Conservation (phyloP, 2,113 vertebrate species). For the Oncorhynchus masou region DNA sequence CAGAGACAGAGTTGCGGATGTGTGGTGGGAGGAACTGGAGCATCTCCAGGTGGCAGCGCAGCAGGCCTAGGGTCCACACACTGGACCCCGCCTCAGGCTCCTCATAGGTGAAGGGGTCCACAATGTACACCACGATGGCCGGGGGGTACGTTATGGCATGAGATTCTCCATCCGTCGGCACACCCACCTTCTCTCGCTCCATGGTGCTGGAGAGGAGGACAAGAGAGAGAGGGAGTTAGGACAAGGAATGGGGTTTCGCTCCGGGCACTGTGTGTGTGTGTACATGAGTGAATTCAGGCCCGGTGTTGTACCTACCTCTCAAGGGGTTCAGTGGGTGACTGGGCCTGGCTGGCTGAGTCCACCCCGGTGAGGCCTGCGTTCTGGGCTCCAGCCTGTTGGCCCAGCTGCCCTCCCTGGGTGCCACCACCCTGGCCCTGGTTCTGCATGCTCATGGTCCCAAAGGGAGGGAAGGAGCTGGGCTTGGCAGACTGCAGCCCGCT, state of each 20-base stretch:
- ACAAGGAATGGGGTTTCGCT: no score
- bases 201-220: slow-evolving; percentile 81
- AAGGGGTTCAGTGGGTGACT: slow-evolving; percentile 84
- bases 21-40: slow-evolving; percentile 90
- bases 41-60: slow-evolving; percentile 98
- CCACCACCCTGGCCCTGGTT: slow-evolving; percentile 66
- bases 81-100: slow-evolving; percentile 87
- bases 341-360: slow-evolving; percentile 70
- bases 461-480: slow-evolving; percentile 84
- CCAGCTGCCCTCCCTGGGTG: slow-evolving; percentile 81
- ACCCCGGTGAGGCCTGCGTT: slow-evolving; percentile 79
- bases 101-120: slow-evolving; percentile 96
- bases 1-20: slow-evolving; percentile 91
- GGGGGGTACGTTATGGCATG: slow-evolving; percentile 93
- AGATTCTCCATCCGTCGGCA: slow-evolving; percentile 95
- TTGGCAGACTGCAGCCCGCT: slow-evolving; percentile 79
- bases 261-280: not conserved
- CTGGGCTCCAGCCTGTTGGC: slow-evolving; percentile 79
- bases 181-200: slow-evolving; percentile 94
- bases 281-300: not conserved
- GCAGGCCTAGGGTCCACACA: slow-evolving; percentile 92
- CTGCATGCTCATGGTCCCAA: slow-evolving; percentile 74
- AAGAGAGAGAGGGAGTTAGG: not conserved
- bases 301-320: slow-evolving; percentile 89
- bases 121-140: slow-evolving; percentile 95